phyloP scores from a whole-genome alignment of 2,113 vertebrate species.

The Toxostoma redivivum region DNA sequence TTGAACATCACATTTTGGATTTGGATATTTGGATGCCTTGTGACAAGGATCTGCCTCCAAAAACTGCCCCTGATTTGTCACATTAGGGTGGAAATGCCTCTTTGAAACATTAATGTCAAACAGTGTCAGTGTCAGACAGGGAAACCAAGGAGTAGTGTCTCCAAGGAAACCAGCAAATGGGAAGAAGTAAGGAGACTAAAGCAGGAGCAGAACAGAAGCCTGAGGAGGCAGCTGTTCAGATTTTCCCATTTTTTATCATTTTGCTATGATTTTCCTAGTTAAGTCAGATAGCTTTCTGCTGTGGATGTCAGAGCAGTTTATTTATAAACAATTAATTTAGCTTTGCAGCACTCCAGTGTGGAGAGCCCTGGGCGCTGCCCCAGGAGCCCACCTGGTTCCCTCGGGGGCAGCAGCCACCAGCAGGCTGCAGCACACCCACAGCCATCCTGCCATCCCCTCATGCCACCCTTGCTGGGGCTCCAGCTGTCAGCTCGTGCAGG shows the following conservation, averaged over 20 bases:
- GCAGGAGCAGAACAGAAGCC: background rate
- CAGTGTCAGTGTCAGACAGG: background rate
- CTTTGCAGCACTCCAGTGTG: background rate
- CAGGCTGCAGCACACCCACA: accelerated
- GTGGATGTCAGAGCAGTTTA: background rate
- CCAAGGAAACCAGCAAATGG: background rate
- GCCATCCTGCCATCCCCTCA: background rate
- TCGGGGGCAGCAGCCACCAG: background rate
- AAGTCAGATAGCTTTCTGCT: background rate
- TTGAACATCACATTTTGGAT: background rate
- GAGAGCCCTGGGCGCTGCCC: background rate
- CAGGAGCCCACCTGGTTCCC: background rate
- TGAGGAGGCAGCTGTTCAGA: background rate
- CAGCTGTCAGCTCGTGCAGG: background rate
- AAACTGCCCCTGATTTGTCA: background rate
- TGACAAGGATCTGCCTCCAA: background rate
- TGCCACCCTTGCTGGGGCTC: background rate
- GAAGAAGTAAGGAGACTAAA: background rate
- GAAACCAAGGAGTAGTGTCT: background rate
- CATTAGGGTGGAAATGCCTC: background rate
- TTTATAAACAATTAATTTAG: background rate
- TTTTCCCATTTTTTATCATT: background rate
- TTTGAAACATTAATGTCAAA: background rate
- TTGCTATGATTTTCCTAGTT: background rate
- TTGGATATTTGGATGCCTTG: accelerated